A percentile compares a stretch with the other conserved stretches of the same genome.
These are phyloP conservation scores for Cygnus olor DNA, from an alignment of 2,797 vertebrate species.

Conservation along the genomic window DNA sequence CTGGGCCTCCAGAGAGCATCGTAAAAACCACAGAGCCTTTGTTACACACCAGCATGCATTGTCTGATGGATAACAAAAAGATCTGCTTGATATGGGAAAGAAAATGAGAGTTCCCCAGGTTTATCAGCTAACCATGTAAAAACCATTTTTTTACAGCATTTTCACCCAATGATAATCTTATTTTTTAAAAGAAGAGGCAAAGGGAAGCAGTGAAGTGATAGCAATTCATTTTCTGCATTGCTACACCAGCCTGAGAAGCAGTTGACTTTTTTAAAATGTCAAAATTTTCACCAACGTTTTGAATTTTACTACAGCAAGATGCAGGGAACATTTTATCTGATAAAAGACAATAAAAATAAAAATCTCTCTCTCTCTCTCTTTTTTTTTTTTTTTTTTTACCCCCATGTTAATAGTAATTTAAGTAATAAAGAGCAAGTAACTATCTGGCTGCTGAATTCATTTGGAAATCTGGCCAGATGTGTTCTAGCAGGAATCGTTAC, in stretches of 20 bases:
- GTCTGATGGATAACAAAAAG: not conserved
- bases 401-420: slow-evolving; percentile 6
- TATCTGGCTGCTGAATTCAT: slow-evolving; percentile 33
- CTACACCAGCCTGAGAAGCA: not conserved
- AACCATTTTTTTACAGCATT: not conserved
- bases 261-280: not conserved
- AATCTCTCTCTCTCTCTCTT: not conserved
- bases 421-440: slow-evolving; percentile 56
- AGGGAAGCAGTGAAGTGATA: not conserved
- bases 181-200: not conserved
- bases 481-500: slow-evolving; percentile 8
- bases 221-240: not conserved
- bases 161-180: not conserved
- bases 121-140: not conserved
- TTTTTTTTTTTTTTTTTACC: not conserved
- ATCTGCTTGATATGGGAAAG: not conserved
- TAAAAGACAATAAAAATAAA: slow-evolving; percentile 54
- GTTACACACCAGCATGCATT: not conserved
- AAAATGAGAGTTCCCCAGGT: not conserved
- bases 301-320: not conserved
- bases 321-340: slow-evolving; percentile 12
- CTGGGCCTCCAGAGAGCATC: not conserved
- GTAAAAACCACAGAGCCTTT: fast-evolving
- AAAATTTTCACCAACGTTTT: not conserved
- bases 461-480: slow-evolving; percentile 60